Evolutionary conservation across 2,888 invertebrate genomes (phyloP).

Genomic region (Metopia argyrocephala): DNA sequence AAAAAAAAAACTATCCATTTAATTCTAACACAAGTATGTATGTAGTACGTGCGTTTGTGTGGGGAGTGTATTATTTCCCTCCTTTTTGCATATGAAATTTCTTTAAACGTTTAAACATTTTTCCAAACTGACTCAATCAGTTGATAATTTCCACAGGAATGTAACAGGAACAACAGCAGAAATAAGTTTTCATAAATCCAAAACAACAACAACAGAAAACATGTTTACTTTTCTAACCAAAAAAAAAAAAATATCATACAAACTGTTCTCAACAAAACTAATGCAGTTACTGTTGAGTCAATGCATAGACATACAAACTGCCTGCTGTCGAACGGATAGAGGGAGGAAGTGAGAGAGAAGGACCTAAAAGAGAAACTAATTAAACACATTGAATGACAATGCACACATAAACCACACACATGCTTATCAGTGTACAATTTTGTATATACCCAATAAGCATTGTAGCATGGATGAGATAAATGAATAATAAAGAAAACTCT

Average conservation of each 20-base stretch:
- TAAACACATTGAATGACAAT: background rate
- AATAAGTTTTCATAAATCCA: background rate
- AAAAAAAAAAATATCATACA: background rate
- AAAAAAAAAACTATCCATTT: no score
- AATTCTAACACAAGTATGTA: no score
- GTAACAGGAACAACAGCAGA: background rate
- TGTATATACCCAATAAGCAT: no score
- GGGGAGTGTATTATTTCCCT: no score
- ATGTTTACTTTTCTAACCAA: constrained; percentile 8
- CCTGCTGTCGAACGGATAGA: no score
- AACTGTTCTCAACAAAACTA: background rate
- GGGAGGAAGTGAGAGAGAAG: background rate
- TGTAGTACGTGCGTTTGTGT: no score
- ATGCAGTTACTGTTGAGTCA: no score
- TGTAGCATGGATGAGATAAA: no score
- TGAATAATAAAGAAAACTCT: no score
- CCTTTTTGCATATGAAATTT: background rate
- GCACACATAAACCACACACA: background rate
- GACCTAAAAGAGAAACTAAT: background rate
- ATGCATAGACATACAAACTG: no score
- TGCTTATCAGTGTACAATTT: no score
- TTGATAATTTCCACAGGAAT: constrained; percentile 50
- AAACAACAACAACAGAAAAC: background rate
- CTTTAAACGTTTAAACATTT: background rate
- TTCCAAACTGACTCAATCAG: constrained; percentile 41